phyloP scores from a whole-genome alignment of 2,113 vertebrate species.

The Numida meleagris region DNA sequence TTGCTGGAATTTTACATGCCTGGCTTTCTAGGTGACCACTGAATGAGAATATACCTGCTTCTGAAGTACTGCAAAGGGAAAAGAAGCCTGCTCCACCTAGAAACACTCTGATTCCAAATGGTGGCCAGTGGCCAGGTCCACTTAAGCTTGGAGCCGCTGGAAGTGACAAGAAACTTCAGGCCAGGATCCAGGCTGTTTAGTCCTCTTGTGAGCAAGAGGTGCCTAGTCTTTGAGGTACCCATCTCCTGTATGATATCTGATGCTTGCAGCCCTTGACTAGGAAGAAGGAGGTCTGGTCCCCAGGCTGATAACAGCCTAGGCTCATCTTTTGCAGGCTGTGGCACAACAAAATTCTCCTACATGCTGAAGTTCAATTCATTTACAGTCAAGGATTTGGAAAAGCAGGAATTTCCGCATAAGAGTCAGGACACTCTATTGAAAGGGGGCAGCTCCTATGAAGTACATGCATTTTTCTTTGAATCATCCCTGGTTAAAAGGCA shows the following conservation, averaged over 20 bases:
- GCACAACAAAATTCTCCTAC: fast-evolving
- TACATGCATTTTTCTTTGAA: background rate
- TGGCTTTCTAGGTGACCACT: background rate
- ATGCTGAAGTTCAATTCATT: background rate
- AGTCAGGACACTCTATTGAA: background rate
- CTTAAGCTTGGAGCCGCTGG: background rate
- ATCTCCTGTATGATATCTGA: background rate
- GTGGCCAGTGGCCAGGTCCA: background rate
- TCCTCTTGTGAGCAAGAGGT: background rate
- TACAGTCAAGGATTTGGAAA: background rate
- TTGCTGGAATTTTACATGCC: background rate
- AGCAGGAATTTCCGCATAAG: background rate
- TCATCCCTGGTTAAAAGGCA: background rate
- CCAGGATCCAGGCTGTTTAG: background rate
- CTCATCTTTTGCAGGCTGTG: background rate
- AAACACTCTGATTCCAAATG: background rate
- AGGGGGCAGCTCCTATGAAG: background rate
- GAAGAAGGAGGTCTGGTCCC: background rate
- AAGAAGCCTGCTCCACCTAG: fast-evolving
- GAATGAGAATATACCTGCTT: background rate
- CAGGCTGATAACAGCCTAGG: background rate
- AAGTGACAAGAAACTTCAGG: background rate
- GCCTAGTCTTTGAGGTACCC: background rate
- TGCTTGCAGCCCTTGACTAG: background rate
- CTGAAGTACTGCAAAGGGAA: background rate